Base-by-base conservation (phyloP, 2,797 vertebrate species). In the Acanthurus leucopareius region DNA sequence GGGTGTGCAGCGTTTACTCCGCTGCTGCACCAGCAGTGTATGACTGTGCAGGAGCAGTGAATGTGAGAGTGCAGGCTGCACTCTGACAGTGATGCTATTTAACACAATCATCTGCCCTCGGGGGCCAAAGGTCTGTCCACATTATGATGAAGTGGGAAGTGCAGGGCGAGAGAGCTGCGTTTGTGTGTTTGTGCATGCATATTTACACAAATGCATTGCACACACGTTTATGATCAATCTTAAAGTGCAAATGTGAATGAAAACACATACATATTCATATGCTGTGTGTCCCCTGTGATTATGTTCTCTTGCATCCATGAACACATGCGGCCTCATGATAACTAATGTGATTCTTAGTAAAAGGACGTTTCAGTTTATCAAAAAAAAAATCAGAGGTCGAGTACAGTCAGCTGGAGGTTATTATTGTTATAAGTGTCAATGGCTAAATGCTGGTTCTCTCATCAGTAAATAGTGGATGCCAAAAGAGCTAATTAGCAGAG, bases 51-150 rank as follows among this genome's bases (percentile, higher is more conserved):
- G 45, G 32, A 42, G 13, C n/a, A 14, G 75, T 57, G 60, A 75
- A 62, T 10, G 64, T 28, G 32, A n/a, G 35, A 74, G 58, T n/a
- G 1, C 67, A 42, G 32, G 11, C 77, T 75, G 77, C 59, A 16
- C 44, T 75, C 81, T 88, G 85, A 88, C 82, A 76, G 78, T 88
- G 87, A 90, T 87, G 84, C 81, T 88, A 52, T 87, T 87, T 73
- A 88, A 84, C 88, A 86, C 83, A 53, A 38, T 76, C 78, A 45
- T 79, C 74, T 72, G 53, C 68, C 89, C 73, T 68, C 64, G 5
- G 0, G 79, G 86, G 45, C 60, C 58, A 64, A 79, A 85, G 82
- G 86, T 91, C 89, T 48, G 76, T 79, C 69, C 52, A 20, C 66
- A 86, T 91, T 79, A 89, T 10, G 51, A 42, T 80, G 67, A 80